Conservation (phyloP, 2,113 vertebrate species). For the Paratilapia polleni region DNA sequence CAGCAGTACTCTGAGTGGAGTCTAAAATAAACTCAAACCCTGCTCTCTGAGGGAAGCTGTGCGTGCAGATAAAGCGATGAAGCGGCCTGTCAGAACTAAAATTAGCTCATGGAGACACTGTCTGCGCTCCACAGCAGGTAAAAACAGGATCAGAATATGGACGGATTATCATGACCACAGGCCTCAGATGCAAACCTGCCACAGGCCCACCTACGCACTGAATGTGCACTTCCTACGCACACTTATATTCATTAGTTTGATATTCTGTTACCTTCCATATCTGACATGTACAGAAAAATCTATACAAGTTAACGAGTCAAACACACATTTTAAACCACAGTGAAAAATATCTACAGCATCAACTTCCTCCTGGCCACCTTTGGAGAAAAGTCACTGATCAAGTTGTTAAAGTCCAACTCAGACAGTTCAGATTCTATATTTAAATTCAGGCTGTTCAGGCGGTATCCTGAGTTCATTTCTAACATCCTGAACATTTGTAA, state of each 20-base stretch:
- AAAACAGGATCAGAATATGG: not conserved
- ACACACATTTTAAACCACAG: not conserved
- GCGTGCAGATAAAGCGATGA: constrained; percentile 1
- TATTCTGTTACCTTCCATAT: not conserved
- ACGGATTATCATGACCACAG: not conserved
- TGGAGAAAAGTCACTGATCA: too few species aligned
- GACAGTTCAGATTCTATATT: too few species aligned
- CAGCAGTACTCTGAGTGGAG: not conserved
- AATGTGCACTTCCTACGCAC: not conserved
- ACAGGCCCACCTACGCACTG: not conserved
- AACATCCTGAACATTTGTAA: not conserved
- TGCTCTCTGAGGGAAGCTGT: not conserved
- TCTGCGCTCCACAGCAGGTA: not conserved
- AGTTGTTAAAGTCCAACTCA: not conserved
- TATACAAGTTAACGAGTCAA: not conserved
- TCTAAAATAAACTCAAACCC: constrained; percentile 9
- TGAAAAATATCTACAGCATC: not conserved
- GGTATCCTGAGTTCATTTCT: not conserved
- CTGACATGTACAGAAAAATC: not conserved
- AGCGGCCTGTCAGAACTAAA: constrained; percentile 20
- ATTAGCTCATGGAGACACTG: constrained; percentile 10
- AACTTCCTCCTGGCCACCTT: too few species aligned
- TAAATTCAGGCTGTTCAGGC: not conserved
- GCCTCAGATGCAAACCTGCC: not conserved
- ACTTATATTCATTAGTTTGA: too few species aligned